Percentiles rank a stretch among this genome's conserved stretches.
These are phyloP conservation scores for Lophotis ruficrista DNA, from an alignment of 2,113 vertebrate species.

Conservation along the genomic window DNA sequence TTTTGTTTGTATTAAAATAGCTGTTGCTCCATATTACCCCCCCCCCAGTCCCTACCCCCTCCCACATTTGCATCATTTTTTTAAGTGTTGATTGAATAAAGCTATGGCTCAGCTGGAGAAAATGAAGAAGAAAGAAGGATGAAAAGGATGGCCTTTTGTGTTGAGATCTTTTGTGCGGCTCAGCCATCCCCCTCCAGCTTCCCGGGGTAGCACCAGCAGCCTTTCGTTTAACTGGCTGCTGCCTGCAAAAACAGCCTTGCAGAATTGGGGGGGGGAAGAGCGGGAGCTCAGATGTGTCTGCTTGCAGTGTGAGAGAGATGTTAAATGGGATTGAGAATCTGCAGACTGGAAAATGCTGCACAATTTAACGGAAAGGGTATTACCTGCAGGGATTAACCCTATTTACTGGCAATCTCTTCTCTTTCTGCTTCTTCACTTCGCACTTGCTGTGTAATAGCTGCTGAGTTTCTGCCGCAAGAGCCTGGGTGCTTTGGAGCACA, in stretches of 20 bases:
- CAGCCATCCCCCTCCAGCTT: slow-evolving; percentile 26
- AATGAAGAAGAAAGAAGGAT: slow-evolving; percentile 74
- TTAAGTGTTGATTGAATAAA: slow-evolving; percentile 62
- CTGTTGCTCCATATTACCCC: slow-evolving; percentile 1
- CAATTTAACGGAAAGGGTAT: slow-evolving; percentile 44
- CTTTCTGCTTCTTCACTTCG: slow-evolving; percentile 12
- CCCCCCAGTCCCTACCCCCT: not conserved
- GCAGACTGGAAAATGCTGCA: slow-evolving; percentile 78
- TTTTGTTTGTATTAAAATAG: slow-evolving; percentile 74
- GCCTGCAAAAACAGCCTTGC: slow-evolving; percentile 48
- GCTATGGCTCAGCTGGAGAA: slow-evolving; percentile 77
- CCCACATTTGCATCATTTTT: slow-evolving; percentile 15
- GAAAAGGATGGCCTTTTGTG: slow-evolving; percentile 84
- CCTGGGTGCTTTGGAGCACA: not conserved
- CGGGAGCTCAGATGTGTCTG: not conserved
- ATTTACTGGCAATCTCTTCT: not conserved
- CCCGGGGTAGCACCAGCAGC: slow-evolving; percentile 47
- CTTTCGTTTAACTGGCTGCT: slow-evolving; percentile 36
- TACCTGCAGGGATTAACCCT: slow-evolving; percentile 83
- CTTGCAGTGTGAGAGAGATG: slow-evolving; percentile 29
- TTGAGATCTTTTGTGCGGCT: slow-evolving; percentile 70
- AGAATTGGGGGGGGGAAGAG: not conserved
- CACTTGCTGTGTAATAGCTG: slow-evolving; percentile 13
- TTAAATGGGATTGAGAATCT: slow-evolving; percentile 55
- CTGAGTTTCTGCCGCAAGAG: not conserved